These are phyloP conservation scores for Pachycephala philippinensis DNA, from an alignment of 2,113 vertebrate species.

Conservation along the genomic window DNA sequence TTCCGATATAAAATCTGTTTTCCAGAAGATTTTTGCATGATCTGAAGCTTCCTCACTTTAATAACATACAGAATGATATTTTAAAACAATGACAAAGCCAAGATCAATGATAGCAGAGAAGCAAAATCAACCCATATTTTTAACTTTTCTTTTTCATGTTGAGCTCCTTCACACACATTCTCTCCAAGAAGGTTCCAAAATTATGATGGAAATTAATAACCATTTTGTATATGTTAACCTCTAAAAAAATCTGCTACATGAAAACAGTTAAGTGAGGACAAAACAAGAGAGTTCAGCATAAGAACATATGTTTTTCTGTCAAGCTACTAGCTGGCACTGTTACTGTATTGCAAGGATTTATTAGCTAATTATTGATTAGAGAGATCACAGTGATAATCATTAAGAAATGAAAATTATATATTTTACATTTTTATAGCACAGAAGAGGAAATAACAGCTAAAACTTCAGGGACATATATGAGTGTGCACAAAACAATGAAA, in stretches of 20 bases:
- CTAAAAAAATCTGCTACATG: neutral
- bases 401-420: neutral
- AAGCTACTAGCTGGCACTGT: neutral
- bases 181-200: neutral
- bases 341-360: neutral
- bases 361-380: neutral
- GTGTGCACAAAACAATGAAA: neutral
- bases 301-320: neutral
- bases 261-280: neutral
- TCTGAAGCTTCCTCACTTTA: neutral
- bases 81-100: neutral
- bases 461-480: neutral
- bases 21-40: neutral
- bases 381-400: neutral
- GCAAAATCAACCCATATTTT: neutral
- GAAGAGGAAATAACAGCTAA: neutral
- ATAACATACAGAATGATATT: neutral
- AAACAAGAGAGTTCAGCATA: neutral
- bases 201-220: neutral
- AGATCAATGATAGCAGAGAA: neutral
- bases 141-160: neutral
- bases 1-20: constrained; percentile 25
- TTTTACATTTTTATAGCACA: neutral
- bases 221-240: neutral
- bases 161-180: neutral